phyloP scores from a whole-genome alignment of 2,113 vertebrate genomes.

The Bufo gargarizans region DNA sequence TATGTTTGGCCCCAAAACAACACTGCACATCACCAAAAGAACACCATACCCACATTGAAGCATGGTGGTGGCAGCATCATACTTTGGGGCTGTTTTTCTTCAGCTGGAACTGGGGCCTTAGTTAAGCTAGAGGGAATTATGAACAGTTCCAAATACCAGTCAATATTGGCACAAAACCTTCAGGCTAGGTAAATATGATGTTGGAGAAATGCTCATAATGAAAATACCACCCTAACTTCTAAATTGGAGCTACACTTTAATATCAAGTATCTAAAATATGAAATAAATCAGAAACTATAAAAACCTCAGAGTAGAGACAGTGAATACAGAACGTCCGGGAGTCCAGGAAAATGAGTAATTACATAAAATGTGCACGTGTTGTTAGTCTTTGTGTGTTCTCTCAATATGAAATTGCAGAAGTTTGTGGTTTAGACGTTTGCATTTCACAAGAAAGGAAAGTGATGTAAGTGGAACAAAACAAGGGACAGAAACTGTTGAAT shows the following conservation, averaged over 20 bases:
- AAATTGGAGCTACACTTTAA: not conserved
- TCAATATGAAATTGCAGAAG: constrained; percentile 34
- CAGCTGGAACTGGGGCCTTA: no score
- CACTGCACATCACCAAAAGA: no score
- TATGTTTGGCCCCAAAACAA: no score
- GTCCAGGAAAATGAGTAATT: not conserved
- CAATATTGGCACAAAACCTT: no score
- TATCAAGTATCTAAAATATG: not conserved
- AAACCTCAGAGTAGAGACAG: not conserved
- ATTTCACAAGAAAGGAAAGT: constrained; percentile 50
- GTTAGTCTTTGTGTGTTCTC: not conserved
- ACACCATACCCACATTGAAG: no score
- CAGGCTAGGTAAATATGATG: not conserved
- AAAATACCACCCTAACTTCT: not conserved
- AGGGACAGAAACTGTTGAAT: not conserved
- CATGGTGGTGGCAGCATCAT: no score
- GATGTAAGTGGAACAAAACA: not conserved
- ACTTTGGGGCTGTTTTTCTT: no score
- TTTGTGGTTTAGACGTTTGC: constrained; percentile 48
- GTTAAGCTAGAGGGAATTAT: no score
- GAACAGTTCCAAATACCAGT: no score
- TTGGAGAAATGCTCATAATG: not conserved
- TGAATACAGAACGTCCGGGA: not conserved
- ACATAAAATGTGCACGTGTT: not conserved
- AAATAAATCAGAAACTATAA: not conserved